Evolutionary conservation across 2,113 vertebrate species (phyloP).

Genomic region (Syrmaticus mikado): DNA sequence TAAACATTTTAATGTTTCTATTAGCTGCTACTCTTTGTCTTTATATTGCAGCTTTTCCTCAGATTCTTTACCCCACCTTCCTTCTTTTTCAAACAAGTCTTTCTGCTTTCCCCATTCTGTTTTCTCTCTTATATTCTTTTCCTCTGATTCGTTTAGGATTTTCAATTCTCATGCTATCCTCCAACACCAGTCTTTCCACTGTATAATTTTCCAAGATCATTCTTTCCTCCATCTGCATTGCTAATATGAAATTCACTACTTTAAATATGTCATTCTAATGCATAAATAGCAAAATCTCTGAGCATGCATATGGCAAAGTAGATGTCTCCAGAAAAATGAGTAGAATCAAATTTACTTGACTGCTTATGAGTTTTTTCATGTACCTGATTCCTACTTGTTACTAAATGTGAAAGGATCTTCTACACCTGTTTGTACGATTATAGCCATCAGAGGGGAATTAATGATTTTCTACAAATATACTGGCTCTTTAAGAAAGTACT

Average conservation of each 20-base stretch:
- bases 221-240: slow-evolving; percentile 6
- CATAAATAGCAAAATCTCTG: not conserved
- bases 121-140: not conserved
- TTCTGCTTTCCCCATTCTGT: not conserved
- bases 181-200: not conserved
- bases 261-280: slow-evolving; percentile 37
- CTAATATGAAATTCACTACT: slow-evolving; percentile 35
- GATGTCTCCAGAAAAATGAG: slow-evolving; percentile 10
- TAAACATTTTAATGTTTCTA: not conserved
- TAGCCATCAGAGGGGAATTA: not conserved
- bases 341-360: slow-evolving; percentile 10
- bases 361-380: not conserved
- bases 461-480: not conserved
- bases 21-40: not conserved
- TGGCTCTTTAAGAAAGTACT: not conserved
- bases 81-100: not conserved
- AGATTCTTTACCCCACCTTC: not conserved
- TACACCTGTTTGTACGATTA: not conserved
- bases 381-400: not conserved
- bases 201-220: slow-evolving; percentile 16
- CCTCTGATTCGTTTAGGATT: slow-evolving; percentile 18
- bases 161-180: not conserved
- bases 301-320: not conserved
- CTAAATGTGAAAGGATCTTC: not conserved
- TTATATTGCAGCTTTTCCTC: not conserved